These are phyloP conservation scores for Cuniculus paca DNA, from an alignment of 2,797 vertebrate genomes.

Conservation along the genomic window DNA sequence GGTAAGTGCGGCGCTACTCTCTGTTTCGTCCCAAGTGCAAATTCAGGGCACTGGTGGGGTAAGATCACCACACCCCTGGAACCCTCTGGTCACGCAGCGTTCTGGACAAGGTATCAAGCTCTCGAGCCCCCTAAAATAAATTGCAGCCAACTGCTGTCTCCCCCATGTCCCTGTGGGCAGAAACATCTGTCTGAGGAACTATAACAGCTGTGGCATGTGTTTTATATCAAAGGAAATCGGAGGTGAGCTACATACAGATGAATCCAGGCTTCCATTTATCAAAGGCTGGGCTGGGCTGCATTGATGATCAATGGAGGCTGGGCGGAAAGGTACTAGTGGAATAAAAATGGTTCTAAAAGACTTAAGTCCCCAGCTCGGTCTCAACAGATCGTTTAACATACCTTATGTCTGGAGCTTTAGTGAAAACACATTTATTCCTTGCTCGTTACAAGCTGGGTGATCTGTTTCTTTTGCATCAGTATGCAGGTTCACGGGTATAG, in stretches of 20 bases:
- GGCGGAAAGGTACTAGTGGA: neutral
- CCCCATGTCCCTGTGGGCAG: neutral
- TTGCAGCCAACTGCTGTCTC: neutral
- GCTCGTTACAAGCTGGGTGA: neutral
- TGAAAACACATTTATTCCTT: neutral
- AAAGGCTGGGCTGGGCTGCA: neutral
- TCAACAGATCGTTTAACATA: rapidly evolving
- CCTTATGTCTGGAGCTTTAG: rapidly evolving
- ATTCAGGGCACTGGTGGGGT: neutral
- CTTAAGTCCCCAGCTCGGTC: neutral
- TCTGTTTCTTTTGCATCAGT: neutral
- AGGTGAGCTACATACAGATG: neutral
- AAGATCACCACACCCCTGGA: rapidly evolving
- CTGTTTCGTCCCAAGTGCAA: neutral
- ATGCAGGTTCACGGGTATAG: neutral
- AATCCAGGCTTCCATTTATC: neutral
- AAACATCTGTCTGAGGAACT: neutral
- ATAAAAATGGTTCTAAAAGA: neutral
- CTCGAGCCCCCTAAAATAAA: neutral
- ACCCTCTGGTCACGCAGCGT: constrained; percentile 18
- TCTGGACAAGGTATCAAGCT: neutral
- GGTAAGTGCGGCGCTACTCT: constrained; percentile 83
- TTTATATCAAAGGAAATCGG: neutral
- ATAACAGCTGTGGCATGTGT: neutral
- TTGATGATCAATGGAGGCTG: rapidly evolving